Conservation (phyloP, 2,797 vertebrate species). For the Etheostoma perlongum region DNA sequence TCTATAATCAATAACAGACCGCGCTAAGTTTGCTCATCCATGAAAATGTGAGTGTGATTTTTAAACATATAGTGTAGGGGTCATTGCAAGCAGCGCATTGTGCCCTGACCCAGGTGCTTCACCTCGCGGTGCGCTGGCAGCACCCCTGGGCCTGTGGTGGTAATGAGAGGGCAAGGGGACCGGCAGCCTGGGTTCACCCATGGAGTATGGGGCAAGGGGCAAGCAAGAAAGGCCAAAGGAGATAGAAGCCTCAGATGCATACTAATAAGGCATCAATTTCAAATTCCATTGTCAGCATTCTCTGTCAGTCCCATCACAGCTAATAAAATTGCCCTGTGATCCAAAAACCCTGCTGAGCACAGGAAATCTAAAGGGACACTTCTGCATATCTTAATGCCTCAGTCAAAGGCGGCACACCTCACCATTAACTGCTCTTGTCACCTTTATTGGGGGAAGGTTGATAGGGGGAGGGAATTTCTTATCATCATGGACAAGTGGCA, state of each 20-base stretch:
- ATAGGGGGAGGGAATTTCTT: constrained; percentile 44
- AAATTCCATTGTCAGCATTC: constrained; percentile 72
- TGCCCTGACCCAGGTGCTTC: constrained; percentile 50
- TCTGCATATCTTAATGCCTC: constrained; percentile 74
- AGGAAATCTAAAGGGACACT: constrained; percentile 68
- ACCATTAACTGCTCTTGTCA: constrained; percentile 77
- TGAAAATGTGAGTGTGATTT: constrained; percentile 43
- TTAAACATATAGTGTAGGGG: constrained; percentile 15
- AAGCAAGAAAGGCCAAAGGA: constrained; percentile 52
- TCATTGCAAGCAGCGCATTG: constrained; percentile 27
- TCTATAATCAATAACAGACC: constrained; percentile 69
- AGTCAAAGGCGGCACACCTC: constrained; percentile 64
- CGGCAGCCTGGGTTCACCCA: constrained; percentile 61
- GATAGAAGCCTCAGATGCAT: constrained; percentile 58
- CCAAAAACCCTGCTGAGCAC: constrained; percentile 74
- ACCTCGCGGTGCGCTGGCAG: constrained; percentile 59
- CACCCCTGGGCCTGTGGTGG: constrained; percentile 50
- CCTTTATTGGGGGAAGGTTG: constrained; percentile 52
- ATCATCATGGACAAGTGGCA: constrained; percentile 18
- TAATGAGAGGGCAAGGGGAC: constrained; percentile 73
- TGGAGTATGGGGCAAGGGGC: constrained; percentile 51
- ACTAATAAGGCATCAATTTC: constrained; percentile 71
- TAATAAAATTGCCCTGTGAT: constrained; percentile 83
- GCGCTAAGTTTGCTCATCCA: constrained; percentile 41
- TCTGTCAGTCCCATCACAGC: constrained; percentile 76